A percentile compares a stretch with the other conserved stretches of the same genome.
Evolutionary conservation across 2,888 invertebrate species (phyloP).

Genomic region (Ganaspis brasiliensis): DNA sequence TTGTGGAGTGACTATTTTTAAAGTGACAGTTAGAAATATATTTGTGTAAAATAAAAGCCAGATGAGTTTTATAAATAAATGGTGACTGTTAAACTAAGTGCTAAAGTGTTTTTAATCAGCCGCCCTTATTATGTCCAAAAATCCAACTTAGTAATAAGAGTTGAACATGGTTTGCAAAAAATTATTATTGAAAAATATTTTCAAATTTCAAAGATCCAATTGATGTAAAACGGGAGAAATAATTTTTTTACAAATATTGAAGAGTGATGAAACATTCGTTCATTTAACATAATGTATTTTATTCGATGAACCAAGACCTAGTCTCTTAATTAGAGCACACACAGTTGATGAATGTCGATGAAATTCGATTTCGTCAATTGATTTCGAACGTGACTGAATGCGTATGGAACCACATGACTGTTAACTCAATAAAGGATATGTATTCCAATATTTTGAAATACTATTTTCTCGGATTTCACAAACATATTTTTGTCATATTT

Average conservation of each 20-base stretch:
- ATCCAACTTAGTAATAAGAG: no score
- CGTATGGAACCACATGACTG: slow-evolving; percentile 5
- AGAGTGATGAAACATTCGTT: neutral
- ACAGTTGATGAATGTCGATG: slow-evolving; percentile 20
- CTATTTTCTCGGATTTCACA: neutral
- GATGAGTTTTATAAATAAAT: no score
- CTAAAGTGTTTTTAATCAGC: no score
- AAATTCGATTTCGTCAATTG: slow-evolving; percentile 32
- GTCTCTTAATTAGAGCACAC: slow-evolving; percentile 30
- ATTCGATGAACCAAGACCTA: neutral
- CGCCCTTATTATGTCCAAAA: no score
- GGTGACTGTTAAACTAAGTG: no score
- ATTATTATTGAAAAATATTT: no score
- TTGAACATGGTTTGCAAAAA: no score
- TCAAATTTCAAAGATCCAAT: no score
- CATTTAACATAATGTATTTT: neutral
- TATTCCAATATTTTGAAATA: slow-evolving; percentile 19
- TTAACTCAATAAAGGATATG: slow-evolving; percentile 24
- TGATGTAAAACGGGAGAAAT: no score
- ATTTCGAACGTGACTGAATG: slow-evolving; percentile 30
- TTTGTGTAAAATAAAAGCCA: no score
- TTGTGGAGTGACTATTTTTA: no score
- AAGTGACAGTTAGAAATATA: no score
- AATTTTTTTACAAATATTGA: neutral
- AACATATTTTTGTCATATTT: neutral